phyloP scores from a whole-genome alignment of 2,888 invertebrate genomes.

The Drosophila robusta region DNA sequence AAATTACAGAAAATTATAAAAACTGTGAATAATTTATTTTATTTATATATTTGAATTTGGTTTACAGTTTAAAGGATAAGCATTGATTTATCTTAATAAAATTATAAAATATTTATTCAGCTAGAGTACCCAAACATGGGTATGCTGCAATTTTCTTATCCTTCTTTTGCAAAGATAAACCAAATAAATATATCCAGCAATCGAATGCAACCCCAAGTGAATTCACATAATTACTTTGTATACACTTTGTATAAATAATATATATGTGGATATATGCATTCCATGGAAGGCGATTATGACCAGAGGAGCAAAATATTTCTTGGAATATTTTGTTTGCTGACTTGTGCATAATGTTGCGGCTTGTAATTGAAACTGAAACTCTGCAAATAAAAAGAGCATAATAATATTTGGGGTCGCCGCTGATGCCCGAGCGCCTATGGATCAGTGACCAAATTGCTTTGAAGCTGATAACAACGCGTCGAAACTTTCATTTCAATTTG shows the following conservation, averaged over 20 bases:
- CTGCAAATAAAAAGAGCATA: not conserved
- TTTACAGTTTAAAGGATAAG: no score
- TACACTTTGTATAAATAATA: not conserved
- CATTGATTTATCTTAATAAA: no score
- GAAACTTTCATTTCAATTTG: not conserved
- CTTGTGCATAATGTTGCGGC: slow-evolving; percentile 18
- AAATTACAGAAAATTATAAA: not conserved
- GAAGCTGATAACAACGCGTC: slow-evolving; percentile 22
- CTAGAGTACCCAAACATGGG: no score
- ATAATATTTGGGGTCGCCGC: not conserved
- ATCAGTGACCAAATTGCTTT: slow-evolving; percentile 48
- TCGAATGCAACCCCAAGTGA: not conserved
- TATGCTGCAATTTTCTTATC: not conserved
- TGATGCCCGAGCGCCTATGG: not conserved
- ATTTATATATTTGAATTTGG: no score
- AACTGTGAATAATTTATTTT: no score
- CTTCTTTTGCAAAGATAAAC: no score
- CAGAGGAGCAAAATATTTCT: slow-evolving; percentile 10
- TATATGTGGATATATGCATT: not conserved
- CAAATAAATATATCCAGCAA: slow-evolving; percentile 1
- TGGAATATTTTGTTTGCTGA: slow-evolving; percentile 30
- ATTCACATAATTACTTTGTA: not conserved
- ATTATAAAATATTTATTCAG: no score
- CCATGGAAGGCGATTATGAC: not conserved
- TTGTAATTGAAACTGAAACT: slow-evolving; percentile 11